Percentiles rank a stretch among this genome's conserved stretches.
These are phyloP conservation scores for Chiroxiphia lanceolata DNA, from an alignment of 2,797 vertebrate species.

Conservation along the genomic window DNA sequence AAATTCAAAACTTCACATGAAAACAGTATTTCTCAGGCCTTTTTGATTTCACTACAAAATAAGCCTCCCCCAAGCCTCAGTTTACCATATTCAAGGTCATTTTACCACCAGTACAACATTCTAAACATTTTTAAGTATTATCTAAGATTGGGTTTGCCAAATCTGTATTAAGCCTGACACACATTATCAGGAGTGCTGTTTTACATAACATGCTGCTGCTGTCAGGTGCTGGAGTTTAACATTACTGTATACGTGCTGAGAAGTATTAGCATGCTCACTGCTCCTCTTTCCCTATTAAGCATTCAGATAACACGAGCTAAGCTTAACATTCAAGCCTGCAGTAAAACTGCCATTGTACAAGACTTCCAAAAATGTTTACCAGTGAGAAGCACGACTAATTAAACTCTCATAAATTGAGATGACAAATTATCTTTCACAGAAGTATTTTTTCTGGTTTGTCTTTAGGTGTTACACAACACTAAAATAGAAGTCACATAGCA, in stretches of 20 bases:
- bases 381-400: not conserved
- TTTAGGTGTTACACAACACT: not conserved
- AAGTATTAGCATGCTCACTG: conserved; percentile 19
- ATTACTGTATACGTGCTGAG: conserved; percentile 67
- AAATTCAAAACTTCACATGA: not conserved
- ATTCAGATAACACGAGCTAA: conserved; percentile 70
- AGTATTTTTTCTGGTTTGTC: not conserved
- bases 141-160: conserved; percentile 49
- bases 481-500: not conserved
- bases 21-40: not conserved
- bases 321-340: conserved; percentile 57
- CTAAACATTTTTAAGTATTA: conserved; percentile 30
- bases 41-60: not conserved
- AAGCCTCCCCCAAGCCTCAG: not conserved
- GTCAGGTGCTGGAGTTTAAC: conserved; percentile 47
- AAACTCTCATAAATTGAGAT: not conserved
- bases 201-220: conserved; percentile 67
- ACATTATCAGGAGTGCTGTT: conserved; percentile 64
- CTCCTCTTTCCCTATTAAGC: conserved; percentile 48
- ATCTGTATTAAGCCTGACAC: conserved; percentile 23
- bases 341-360: conserved; percentile 21
- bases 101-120: conserved; percentile 11
- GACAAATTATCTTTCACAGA: not conserved
- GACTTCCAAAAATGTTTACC: conserved; percentile 51
- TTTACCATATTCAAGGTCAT: conserved; percentile 72